Conservation (phyloP, 2,113 vertebrate species). For the Alethe diademata region DNA sequence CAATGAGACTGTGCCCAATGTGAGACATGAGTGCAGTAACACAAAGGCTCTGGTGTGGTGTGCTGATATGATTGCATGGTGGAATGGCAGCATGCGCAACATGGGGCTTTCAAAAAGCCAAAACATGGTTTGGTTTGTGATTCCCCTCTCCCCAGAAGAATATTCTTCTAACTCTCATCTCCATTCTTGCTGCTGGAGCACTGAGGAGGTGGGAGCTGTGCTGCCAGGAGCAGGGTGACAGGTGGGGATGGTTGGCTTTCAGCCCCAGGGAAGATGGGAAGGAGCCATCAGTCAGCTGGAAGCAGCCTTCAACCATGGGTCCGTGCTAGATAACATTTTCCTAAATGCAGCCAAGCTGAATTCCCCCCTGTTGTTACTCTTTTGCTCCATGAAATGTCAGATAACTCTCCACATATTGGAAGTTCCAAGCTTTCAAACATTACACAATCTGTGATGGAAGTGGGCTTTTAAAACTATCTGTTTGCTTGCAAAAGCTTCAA, state of each 20-base stretch:
- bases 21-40: neutral
- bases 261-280: neutral
- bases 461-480: neutral
- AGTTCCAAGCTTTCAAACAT: neutral
- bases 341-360: neutral
- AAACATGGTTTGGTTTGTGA: neutral
- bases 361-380: neutral
- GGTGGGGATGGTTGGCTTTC: neutral
- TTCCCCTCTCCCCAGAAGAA: too few species aligned
- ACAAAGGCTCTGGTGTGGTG: fast-evolving
- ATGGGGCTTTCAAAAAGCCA: neutral
- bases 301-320: neutral
- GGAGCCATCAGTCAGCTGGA: neutral
- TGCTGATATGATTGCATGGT: neutral
- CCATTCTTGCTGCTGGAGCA: neutral
- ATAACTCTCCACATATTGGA: neutral
- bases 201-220: neutral
- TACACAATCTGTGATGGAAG: neutral
- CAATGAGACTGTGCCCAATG: neutral
- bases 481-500: constrained; percentile 1
- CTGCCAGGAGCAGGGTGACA: neutral
- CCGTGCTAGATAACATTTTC: neutral
- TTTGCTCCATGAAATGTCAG: neutral
- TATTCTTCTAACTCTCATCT: neutral
- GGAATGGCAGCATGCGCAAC: neutral